A percentile compares a stretch with the other conserved stretches of the same genome.
Conservation (phyloP, 1,140 invertebrate species). For the Zaprionus davidi region DNA sequence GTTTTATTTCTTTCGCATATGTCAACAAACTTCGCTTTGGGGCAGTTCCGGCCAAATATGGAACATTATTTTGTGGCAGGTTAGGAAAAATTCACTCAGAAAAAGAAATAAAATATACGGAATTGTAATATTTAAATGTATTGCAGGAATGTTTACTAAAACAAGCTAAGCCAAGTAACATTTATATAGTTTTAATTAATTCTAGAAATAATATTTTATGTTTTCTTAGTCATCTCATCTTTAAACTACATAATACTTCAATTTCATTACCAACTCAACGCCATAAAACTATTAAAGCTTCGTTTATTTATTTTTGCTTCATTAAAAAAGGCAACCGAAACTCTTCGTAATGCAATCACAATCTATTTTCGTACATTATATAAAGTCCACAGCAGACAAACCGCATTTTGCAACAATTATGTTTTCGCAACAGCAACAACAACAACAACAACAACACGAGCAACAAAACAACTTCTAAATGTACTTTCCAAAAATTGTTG, state of each 20-base stretch:
- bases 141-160: too few species aligned
- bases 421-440: conserved; percentile 40
- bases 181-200: too few species aligned
- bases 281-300: neutral
- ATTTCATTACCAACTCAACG: neutral
- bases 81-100: neutral
- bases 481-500: conserved; percentile 75
- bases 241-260: neutral
- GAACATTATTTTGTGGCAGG: neutral
- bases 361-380: conserved; percentile 38
- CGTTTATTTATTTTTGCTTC: neutral
- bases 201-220: too few species aligned
- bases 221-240: neutral
- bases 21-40: conserved; percentile 44
- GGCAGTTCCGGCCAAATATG: neutral
- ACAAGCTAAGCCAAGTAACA: too few species aligned
- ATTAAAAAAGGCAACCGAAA: conserved; percentile 1
- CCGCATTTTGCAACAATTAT: conserved; percentile 76
- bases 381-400: conserved; percentile 29
- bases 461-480: conserved; percentile 70
- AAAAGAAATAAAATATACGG: too few species aligned
- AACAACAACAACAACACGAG: conserved; percentile 3
- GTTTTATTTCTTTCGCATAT: conserved; percentile 45
- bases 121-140: too few species aligned
- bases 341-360: conserved; percentile 41